Percentiles rank a stretch among this genome's conserved stretches.
Evolutionary conservation across 2,113 vertebrate species (phyloP).

Genomic region (Struthidea cinerea): DNA sequence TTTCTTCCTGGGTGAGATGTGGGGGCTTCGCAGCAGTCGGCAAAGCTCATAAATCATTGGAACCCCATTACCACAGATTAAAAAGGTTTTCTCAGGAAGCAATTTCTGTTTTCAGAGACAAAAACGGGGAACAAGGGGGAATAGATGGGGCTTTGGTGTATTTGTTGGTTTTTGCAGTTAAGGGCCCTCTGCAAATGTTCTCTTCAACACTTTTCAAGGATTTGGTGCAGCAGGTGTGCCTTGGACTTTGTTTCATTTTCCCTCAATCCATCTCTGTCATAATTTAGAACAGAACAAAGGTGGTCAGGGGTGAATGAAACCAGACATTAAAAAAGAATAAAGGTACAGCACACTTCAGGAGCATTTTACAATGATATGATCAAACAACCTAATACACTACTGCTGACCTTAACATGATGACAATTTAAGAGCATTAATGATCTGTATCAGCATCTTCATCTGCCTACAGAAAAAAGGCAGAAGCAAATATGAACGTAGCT

Average conservation of each 20-base stretch:
- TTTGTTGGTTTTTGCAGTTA: background rate
- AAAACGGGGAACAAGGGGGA: background rate
- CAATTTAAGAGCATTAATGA: constrained; percentile 32
- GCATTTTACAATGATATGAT: background rate
- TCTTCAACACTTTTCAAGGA: background rate
- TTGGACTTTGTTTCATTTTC: background rate
- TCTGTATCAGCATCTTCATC: background rate
- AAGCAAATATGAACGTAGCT: background rate
- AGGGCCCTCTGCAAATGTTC: background rate
- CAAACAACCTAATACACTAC: background rate
- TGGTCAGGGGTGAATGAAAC: background rate
- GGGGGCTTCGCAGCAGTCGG: background rate
- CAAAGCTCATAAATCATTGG: background rate
- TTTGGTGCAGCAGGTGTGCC: background rate
- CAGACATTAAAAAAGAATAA: background rate
- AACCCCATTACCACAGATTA: background rate
- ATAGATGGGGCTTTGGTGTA: background rate
- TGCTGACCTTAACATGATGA: background rate
- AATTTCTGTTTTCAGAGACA: background rate
- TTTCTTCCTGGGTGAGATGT: background rate
- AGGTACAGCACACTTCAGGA: background rate
- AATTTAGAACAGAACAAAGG: background rate
- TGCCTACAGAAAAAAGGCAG: background rate
- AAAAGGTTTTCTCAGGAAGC: background rate
- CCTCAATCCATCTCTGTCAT: background rate